A percentile compares a stretch with the other conserved stretches of the same genome.
phyloP scores from a whole-genome alignment of 2,888 invertebrate genomes.

The Dromius quadrimaculatus region DNA sequence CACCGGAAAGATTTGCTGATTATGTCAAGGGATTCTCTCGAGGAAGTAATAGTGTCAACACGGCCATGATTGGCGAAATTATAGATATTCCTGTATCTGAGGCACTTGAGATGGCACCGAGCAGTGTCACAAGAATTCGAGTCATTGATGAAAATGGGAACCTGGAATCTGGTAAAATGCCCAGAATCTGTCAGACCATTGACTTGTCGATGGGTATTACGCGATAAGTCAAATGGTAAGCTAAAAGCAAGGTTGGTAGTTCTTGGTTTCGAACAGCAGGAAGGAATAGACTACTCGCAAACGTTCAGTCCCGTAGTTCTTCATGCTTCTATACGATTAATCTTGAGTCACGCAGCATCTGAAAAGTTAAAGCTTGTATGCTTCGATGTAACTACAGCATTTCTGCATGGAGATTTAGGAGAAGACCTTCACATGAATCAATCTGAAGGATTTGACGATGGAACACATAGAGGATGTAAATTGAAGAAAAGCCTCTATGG shows the following conservation, averaged over 20 bases:
- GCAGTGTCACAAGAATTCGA: constrained; percentile 56
- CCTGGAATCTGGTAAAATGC: too few relatives aligned
- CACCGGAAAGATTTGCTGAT: too few relatives aligned
- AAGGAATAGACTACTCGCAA: constrained; percentile 55
- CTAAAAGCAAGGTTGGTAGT: too few relatives aligned
- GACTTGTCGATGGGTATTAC: constrained; percentile 55
- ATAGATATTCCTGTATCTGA: too few relatives aligned
- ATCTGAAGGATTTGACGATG: background rate
- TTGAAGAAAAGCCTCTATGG: too few relatives aligned
- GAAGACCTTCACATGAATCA: constrained; percentile 40
- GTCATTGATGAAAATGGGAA: too few relatives aligned
- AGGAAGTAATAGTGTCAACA: too few relatives aligned
- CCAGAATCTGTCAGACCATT: constrained; percentile 51
- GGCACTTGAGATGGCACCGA: constrained; percentile 55
- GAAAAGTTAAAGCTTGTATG: constrained; percentile 54
- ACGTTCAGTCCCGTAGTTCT: constrained; percentile 57
- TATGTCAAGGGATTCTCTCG: too few relatives aligned
- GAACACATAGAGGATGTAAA: too few relatives aligned
- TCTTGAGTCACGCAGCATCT: constrained; percentile 55
- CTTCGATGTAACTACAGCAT: constrained; percentile 57
- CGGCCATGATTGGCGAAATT: too few relatives aligned
- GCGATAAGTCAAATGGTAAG: too few relatives aligned
- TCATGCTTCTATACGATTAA: constrained; percentile 54
- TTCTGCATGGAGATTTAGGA: constrained; percentile 54
- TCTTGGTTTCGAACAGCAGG: constrained; percentile 55